Evolutionary conservation across 2,113 vertebrate species (phyloP).

Genomic region (Megaceryle maxima): DNA sequence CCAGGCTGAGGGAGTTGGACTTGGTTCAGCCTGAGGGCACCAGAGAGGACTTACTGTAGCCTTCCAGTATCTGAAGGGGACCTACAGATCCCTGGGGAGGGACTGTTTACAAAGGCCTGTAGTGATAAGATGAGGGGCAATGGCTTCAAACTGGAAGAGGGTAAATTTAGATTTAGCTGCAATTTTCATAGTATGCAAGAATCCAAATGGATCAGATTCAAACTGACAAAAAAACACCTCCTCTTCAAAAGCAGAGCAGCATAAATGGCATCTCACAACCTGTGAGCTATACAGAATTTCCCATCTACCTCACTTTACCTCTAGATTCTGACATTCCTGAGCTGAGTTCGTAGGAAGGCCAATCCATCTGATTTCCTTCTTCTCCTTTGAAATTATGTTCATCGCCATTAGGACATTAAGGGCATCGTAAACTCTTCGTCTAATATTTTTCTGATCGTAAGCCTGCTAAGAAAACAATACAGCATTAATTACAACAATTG

Average conservation of each 20-base stretch:
- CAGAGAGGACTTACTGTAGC: too few species aligned
- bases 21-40: too few species aligned
- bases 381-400: slow-evolving; percentile 92
- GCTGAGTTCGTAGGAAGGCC: slow-evolving; percentile 87
- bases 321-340: slow-evolving; percentile 86
- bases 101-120: too few species aligned
- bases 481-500: neutral
- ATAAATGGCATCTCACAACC: neutral
- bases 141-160: too few species aligned
- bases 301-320: slow-evolving; percentile 69
- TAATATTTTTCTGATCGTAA: slow-evolving; percentile 90
- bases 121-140: too few species aligned
- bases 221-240: neutral
- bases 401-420: slow-evolving; percentile 90
- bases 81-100: too few species aligned
- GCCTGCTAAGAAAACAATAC: slow-evolving; percentile 75
- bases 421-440: slow-evolving; percentile 87
- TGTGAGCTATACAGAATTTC: neutral
- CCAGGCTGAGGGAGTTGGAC: too few species aligned
- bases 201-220: neutral
- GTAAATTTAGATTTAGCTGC: neutral
- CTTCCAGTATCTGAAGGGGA: too few species aligned
- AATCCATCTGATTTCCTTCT: slow-evolving; percentile 89
- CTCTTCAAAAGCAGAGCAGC: neutral
- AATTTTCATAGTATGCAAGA: neutral